These are phyloP conservation scores for Dasyprocta punctata DNA, from an alignment of 2,113 vertebrate genomes.

Conservation along the genomic window DNA sequence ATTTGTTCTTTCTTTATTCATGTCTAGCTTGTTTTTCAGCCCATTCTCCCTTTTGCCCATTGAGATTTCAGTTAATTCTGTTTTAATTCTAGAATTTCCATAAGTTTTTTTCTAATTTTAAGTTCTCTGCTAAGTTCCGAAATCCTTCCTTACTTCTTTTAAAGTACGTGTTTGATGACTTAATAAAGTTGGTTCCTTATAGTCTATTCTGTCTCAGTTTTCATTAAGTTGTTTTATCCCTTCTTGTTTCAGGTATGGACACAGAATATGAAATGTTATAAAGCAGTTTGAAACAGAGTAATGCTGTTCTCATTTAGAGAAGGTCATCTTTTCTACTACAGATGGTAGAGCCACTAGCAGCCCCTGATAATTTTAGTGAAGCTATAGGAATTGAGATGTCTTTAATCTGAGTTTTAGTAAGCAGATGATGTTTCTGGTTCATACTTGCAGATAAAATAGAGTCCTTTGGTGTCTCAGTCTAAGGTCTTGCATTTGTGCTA, in stretches of 20 bases:
- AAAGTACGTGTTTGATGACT: neutral
- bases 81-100: neutral
- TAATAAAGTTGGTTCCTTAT: neutral
- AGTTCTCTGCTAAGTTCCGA: neutral
- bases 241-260: neutral
- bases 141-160: neutral
- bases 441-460: neutral
- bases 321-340: neutral
- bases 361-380: neutral
- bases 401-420: neutral
- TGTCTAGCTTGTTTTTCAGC: neutral
- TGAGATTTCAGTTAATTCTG: neutral
- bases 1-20: neutral
- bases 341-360: neutral
- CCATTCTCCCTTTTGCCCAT: neutral
- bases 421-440: neutral
- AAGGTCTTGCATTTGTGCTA: neutral
- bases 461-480: neutral
- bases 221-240: neutral
- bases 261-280: neutral
- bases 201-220: neutral
- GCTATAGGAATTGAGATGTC: neutral
- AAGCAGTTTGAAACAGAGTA: neutral
- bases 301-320: neutral
- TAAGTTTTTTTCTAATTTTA: neutral